Evolutionary conservation across 2,113 vertebrate genomes (phyloP), one percentile per base, ranked within the genome.

Genomic region (Chloebia gouldiae): DNA sequence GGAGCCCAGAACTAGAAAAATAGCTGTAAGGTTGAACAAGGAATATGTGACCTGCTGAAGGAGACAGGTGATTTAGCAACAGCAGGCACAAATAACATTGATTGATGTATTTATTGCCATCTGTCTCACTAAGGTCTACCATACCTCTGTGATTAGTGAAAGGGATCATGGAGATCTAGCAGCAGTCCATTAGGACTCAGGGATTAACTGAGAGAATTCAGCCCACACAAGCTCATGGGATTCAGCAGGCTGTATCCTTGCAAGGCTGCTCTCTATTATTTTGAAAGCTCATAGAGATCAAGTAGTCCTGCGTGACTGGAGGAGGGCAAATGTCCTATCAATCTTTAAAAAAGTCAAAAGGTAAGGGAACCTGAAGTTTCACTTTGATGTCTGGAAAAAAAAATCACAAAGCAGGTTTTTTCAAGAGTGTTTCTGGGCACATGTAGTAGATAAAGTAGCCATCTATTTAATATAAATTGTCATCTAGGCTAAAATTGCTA

Each of bases 381-480:
- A 37, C 13, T 75, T 77, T 47, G 18, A 84, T 31, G 2, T 14
- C 66, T 28, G 20, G 21, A 28, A 39, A 31, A 85, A 78, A 84
- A 69, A 69, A 69, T 13, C 51, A 79, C 40, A 65, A 45, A 71
- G 16, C 5, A 42, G 70, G 13, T 45, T 2, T 75, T 42, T 81
- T 23, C 45, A 27, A 37, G 25, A 13, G 31, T 40, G 13, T 60
- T 86, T 73, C 54, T 45, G 11, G 16, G 30, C 5, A 45, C 22
- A 14, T 37, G 12, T 53, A 63, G 12, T 44, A 77, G 21, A 33
- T 60, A 64, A 73, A 4, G 11, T 18, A 25, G 40, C 14, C 1
- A 5, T 28, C 50, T 42, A 61, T 13, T 27, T 28, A 60, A 6
- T 0, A 0, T 10, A 35, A 16, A 44, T 33, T 42, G 21, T 35